phyloP scores from a whole-genome alignment of 2,797 vertebrate genomes.

The Anguilla megastoma region DNA sequence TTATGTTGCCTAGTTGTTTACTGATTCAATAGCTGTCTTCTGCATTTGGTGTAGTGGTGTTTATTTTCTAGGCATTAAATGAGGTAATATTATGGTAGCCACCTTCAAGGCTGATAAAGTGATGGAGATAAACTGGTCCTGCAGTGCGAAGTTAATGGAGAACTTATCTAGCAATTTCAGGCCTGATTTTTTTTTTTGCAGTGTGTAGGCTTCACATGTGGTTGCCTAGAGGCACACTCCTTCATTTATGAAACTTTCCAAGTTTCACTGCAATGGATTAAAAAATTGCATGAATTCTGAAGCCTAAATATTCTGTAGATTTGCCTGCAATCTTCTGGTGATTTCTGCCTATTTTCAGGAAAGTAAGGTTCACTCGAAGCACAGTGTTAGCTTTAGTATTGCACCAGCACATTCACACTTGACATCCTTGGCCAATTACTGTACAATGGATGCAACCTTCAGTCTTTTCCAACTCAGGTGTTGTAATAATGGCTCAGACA shows the following conservation, averaged over 20 bases:
- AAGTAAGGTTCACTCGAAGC: neutral
- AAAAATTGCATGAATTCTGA: neutral
- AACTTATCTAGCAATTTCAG: neutral
- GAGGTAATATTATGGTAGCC: neutral
- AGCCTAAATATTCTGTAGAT: no score
- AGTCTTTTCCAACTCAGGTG: neutral
- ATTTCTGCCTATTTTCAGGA: neutral
- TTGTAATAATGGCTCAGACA: neutral
- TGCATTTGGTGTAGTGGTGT: neutral
- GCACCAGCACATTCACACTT: constrained; percentile 4
- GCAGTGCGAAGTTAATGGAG: neutral
- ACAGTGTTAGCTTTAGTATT: neutral
- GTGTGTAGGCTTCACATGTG: neutral
- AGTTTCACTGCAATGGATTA: neutral
- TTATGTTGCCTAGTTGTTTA: neutral
- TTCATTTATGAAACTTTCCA: neutral
- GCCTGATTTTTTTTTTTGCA: neutral
- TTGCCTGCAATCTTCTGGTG: no score
- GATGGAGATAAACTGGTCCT: neutral
- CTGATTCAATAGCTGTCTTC: neutral
- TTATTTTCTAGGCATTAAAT: neutral
- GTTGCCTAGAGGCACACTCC: neutral
- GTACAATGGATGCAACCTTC: neutral
- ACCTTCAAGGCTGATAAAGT: constrained; percentile 8
- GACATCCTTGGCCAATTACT: neutral